A percentile compares a stretch with the other conserved stretches of the same genome.
phyloP scores from a whole-genome alignment of 2,797 vertebrate genomes.

The Sylvilagus floridanus region DNA sequence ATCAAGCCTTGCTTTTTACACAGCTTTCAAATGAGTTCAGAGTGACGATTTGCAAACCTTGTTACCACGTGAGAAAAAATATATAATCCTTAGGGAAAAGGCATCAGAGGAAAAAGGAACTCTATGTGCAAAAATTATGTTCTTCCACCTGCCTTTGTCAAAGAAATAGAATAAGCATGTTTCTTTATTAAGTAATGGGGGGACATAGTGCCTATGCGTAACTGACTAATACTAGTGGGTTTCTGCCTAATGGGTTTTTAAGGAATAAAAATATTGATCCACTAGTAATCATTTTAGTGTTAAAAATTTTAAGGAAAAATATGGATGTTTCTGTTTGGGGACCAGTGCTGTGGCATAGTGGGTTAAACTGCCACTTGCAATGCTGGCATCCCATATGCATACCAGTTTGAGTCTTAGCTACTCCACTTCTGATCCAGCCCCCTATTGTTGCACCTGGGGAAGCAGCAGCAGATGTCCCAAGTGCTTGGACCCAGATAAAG shows the following conservation, averaged over 20 bases:
- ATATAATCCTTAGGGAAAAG: constrained; percentile 30
- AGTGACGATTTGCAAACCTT: not conserved
- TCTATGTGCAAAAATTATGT: constrained; percentile 16
- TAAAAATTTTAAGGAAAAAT: not conserved
- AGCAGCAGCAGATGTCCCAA: too few relatives aligned
- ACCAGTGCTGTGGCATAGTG: too few relatives aligned
- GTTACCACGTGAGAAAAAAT: not conserved
- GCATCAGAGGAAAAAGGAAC: constrained; percentile 38
- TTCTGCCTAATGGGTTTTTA: constrained; percentile 66
- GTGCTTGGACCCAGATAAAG: too few relatives aligned
- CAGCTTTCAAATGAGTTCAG: constrained; percentile 14
- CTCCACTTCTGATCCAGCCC: too few relatives aligned
- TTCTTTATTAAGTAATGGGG: constrained; percentile 27
- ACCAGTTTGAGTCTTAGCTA: too few relatives aligned
- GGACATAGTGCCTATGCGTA: constrained; percentile 11
- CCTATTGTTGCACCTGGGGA: too few relatives aligned
- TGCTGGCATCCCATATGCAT: too few relatives aligned
- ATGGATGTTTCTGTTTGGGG: too few relatives aligned
- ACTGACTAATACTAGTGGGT: constrained; percentile 11
- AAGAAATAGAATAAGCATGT: not conserved
- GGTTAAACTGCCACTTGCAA: too few relatives aligned
- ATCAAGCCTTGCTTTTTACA: constrained; percentile 56
- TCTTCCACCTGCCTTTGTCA: not conserved
- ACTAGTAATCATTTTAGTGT: constrained; percentile 43
- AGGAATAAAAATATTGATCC: constrained; percentile 12